phyloP scores from a whole-genome alignment of 2,888 invertebrate species.

The Venusia cambrica region DNA sequence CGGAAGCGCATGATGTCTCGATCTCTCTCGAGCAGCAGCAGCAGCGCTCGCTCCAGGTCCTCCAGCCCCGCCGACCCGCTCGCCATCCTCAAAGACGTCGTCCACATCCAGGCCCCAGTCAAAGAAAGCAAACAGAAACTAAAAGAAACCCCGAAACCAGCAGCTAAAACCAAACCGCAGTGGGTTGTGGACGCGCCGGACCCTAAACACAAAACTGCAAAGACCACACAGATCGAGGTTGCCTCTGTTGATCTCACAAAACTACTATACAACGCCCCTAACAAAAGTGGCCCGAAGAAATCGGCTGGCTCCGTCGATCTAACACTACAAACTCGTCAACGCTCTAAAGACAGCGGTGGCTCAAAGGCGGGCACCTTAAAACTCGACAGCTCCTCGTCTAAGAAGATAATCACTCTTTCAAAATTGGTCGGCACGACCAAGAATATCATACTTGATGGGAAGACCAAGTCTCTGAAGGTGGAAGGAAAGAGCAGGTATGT shows the following conservation, averaged over 20 bases:
- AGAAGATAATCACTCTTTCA: conserved; percentile 11
- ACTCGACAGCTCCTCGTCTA: background rate
- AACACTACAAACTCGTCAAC: conserved; percentile 3
- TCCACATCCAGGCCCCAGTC: conserved; percentile 54
- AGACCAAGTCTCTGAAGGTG: conserved; percentile 25
- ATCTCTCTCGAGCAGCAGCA: conserved; percentile 28
- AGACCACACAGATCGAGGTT: background rate
- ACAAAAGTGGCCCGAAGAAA: background rate
- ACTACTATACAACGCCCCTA: background rate
- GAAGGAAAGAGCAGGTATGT: conserved; percentile 14
- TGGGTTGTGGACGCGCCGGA: background rate
- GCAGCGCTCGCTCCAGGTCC: conserved; percentile 34
- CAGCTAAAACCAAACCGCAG: background rate
- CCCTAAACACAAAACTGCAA: background rate
- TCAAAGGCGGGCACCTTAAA: background rate
- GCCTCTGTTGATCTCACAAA: conserved; percentile 28
- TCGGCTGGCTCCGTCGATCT: conserved; percentile 19
- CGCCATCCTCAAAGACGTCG: conserved; percentile 53
- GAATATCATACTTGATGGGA: conserved; percentile 37
- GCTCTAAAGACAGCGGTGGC: background rate
- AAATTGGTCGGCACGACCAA: conserved; percentile 39
- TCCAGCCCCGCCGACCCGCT: conserved; percentile 44
- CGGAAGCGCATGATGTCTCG: conserved; percentile 8
- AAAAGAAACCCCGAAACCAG: background rate
- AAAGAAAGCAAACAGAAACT: background rate